A percentile compares a stretch with the other conserved stretches of the same genome.
These are phyloP conservation scores for Charadrius vociferus DNA, from an alignment of 2,113 vertebrate genomes.

Conservation along the genomic window DNA sequence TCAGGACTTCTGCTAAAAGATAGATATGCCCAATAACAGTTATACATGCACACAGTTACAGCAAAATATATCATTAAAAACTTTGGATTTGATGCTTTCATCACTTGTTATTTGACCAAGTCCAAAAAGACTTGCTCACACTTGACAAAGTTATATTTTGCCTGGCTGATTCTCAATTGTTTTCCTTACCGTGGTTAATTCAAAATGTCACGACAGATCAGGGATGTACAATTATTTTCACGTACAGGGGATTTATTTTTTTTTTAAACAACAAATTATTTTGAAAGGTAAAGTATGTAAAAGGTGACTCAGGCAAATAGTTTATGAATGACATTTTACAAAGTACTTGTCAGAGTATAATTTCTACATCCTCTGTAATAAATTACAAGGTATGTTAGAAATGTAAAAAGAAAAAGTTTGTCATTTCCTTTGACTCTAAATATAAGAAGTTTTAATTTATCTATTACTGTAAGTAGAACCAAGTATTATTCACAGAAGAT, in stretches of 20 bases:
- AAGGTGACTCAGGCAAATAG: neutral
- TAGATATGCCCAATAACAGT: neutral
- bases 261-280: neutral
- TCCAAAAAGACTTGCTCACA: neutral
- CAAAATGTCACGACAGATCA: neutral
- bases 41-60: neutral
- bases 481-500: neutral
- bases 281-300: neutral
- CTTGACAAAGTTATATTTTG: neutral
- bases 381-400: neutral
- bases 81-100: neutral
- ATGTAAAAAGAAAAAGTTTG: neutral
- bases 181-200: neutral
- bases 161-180: neutral
- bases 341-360: neutral
- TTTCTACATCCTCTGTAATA: neutral
- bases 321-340: neutral
- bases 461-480: neutral
- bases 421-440: neutral
- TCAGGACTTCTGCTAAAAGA: neutral
- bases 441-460: neutral
- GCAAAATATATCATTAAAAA: neutral
- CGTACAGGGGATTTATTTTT: neutral
- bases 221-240: neutral
- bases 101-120: neutral